Conservation (phyloP, 1,140 invertebrate genomes). For the Zeugodacus cucurbitae region DNA sequence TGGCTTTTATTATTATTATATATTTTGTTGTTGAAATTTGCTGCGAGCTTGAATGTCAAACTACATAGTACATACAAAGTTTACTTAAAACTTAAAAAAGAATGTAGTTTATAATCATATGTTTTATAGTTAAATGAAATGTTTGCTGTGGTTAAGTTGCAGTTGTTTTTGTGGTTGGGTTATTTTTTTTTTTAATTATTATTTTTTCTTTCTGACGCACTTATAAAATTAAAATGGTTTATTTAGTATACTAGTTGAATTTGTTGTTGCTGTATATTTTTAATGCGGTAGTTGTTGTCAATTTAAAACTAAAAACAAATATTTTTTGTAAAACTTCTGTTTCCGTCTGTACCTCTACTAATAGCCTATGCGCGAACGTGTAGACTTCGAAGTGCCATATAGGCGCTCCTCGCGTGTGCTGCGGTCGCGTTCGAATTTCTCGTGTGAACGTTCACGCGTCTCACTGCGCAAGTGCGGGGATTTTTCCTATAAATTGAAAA, state of each 20-base stretch:
- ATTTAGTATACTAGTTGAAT: background rate
- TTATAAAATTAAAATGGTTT: slow-evolving; percentile 14
- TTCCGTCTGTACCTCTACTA: slow-evolving; percentile 44
- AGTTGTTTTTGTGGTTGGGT: background rate
- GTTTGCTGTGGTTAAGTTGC: background rate
- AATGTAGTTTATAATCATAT: slow-evolving; percentile 4
- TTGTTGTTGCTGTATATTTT: slow-evolving; percentile 12
- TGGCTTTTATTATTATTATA: background rate
- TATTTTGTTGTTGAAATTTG: slow-evolving; percentile 10
- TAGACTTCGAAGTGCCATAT: slow-evolving; percentile 55
- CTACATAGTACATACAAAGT: slow-evolving; percentile 23
- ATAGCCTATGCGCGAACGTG: slow-evolving; percentile 58
- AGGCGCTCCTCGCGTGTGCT: slow-evolving; percentile 56
- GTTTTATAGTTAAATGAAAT: slow-evolving; percentile 1
- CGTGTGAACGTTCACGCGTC: slow-evolving; percentile 59
- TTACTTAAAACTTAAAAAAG: slow-evolving; percentile 24
- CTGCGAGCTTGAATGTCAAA: background rate
- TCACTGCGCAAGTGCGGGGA: slow-evolving; percentile 52
- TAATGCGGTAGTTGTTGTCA: background rate
- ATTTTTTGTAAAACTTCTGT: background rate
- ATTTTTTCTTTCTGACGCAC: background rate
- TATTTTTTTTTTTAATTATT: background rate
- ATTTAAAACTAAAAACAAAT: background rate
- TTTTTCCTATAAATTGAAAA: slow-evolving; percentile 53
- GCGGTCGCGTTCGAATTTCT: slow-evolving; percentile 56